phyloP scores from a whole-genome alignment of 2,888 invertebrate genomes.

The Stegophylla sp. region DNA sequence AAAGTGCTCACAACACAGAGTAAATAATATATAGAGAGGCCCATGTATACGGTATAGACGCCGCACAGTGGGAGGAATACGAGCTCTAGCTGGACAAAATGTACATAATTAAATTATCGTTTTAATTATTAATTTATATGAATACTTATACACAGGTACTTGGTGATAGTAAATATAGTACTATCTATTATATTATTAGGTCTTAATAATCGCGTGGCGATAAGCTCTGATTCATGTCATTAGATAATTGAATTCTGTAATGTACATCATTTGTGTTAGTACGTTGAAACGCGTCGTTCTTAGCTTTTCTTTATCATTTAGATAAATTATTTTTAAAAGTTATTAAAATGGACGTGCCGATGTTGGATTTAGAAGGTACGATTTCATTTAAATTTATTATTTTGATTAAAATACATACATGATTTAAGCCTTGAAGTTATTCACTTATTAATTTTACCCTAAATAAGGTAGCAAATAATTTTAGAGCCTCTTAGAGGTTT shows the following conservation, averaged over 20 bases:
- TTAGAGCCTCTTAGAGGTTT: background rate
- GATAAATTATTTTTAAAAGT: background rate
- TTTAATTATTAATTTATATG: background rate
- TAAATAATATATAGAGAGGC: too few species aligned
- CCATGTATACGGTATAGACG: too few species aligned
- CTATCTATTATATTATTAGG: background rate
- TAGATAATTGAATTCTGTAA: background rate
- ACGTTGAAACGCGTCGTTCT: too few species aligned
- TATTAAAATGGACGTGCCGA: background rate
- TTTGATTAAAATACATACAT: background rate
- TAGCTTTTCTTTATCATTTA: background rate
- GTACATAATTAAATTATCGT: too few species aligned
- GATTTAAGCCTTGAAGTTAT: slow-evolving; percentile 2
- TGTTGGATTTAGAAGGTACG: background rate
- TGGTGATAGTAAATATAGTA: slow-evolving; percentile 8
- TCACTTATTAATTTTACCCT: background rate
- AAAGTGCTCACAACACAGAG: too few species aligned
- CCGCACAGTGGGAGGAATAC: too few species aligned
- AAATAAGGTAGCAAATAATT: background rate
- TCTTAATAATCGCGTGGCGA: background rate
- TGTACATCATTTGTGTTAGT: too few species aligned
- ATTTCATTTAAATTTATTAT: background rate
- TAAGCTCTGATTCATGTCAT: background rate
- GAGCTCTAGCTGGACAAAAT: too few species aligned
- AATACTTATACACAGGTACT: background rate